phyloP scores from a whole-genome alignment of 64 coral and sea anemone genomes.

The Actinia tenebrosa region DNA sequence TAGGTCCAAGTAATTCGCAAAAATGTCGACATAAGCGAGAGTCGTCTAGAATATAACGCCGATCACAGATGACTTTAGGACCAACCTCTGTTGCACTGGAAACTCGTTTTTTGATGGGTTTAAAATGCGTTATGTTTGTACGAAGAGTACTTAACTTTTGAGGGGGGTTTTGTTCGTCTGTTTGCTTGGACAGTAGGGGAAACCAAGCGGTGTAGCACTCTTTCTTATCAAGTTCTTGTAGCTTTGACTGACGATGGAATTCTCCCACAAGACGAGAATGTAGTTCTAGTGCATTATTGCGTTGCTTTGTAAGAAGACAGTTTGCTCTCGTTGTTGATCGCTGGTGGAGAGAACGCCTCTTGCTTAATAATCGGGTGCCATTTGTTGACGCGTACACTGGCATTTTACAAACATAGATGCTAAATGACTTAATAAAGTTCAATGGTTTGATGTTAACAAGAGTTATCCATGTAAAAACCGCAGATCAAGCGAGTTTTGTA shows the following conservation, averaged over 20 bases:
- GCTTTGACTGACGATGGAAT: neutral
- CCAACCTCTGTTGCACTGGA: neutral
- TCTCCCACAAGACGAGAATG: neutral
- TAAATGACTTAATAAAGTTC: neutral
- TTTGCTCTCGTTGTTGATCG: neutral
- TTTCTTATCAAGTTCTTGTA: neutral
- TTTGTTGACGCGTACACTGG: neutral
- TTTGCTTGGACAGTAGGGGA: neutral
- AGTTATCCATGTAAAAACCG: neutral
- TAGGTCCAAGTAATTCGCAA: slow-evolving; percentile 79
- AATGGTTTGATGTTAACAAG: no score
- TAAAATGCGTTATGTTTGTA: neutral
- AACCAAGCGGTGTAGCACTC: neutral
- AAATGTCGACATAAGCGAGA: slow-evolving; percentile 47
- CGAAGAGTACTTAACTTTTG: neutral
- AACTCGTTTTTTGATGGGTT: slow-evolving; percentile 3
- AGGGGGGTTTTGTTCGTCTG: neutral
- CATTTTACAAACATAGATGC: neutral
- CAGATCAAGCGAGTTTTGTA: neutral
- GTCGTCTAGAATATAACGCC: neutral
- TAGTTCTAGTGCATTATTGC: neutral
- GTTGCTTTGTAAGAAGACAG: neutral
- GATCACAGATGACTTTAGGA: neutral
- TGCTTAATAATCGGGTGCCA: neutral
- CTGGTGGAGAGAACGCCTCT: neutral